Base-by-base conservation (phyloP, 2,888 invertebrate genomes). In the Drosophila merina region DNA sequence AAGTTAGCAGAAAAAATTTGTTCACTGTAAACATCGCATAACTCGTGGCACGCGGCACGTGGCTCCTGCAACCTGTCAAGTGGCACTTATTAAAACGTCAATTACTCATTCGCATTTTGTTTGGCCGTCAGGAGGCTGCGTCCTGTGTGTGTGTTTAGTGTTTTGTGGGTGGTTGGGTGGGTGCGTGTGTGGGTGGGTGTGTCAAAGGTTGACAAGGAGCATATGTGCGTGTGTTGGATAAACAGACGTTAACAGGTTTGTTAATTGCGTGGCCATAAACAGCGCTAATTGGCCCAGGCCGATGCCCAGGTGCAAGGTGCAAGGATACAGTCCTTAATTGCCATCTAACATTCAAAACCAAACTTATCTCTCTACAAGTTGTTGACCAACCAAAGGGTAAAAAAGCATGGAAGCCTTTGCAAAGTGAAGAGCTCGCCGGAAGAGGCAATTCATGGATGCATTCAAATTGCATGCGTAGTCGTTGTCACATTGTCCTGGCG, bases 31-130 rank as follows among this genome's bases (percentile, higher is more conserved):
- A n/a, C 26, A 47, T 33, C 5, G 36, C 36, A 12, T 25, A 38
- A 1, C 12, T 6, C 10, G 47, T 4, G 38, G 26, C 45, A 28
- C 54, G 48, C 58, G 44, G 9, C 44, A 4, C 25, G n/a, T 2
- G 70, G 40, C 58, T 20, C 49, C 58, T 67, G 51, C 58, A 64
- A 28, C 33, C 40, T 55, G 74, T 71, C 80, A 74, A 79, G 74
- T 51, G 59, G 12, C 69, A 77, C 77, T 75, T 76, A 86, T 77
- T 77, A 72, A 79, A 79, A 77, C 80, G 77, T 77, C 74, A 83
- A 72, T 75, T 74, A 77, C 67, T 66, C 74, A 79, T 74, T 59
- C 64, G 40, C 57, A 57, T 64, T 57, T 75, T 71, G 83, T 66
- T 68, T 77, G 50, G 51, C 57, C 38, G 52, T 31, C 69, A 79